Percentiles rank a stretch among this genome's conserved stretches.
phyloP scores from a whole-genome alignment of 2,888 invertebrate species.

The Stenoptilia bipunctidactyla region DNA sequence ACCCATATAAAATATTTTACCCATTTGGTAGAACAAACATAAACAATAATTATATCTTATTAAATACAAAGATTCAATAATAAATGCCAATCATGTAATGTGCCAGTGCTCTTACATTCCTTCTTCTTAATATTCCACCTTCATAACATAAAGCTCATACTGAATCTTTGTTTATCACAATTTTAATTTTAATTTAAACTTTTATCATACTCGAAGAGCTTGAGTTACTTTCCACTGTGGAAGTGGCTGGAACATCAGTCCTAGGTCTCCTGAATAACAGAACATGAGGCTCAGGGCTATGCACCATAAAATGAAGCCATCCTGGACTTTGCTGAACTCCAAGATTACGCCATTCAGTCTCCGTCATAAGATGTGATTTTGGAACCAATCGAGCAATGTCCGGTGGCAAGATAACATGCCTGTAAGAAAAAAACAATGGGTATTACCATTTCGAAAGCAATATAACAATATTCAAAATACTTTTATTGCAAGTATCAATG shows the following conservation, averaged over 20 bases:
- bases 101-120: too few relatives aligned
- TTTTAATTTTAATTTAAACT: background rate
- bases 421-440: constrained; percentile 40
- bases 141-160: background rate
- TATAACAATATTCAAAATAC: background rate
- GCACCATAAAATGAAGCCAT: constrained; percentile 89
- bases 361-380: constrained; percentile 91
- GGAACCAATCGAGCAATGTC: constrained; percentile 89
- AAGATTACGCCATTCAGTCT: constrained; percentile 94
- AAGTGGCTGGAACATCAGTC: background rate
- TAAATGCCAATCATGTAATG: too few relatives aligned
- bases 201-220: background rate
- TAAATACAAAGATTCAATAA: too few relatives aligned
- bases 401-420: constrained; percentile 91
- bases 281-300: constrained; percentile 92
- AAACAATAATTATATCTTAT: background rate
- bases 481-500: background rate
- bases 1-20: background rate
- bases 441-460: too few relatives aligned
- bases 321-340: constrained; percentile 95
- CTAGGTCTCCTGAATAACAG: constrained; percentile 80
- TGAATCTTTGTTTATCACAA: background rate
- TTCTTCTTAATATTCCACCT: background rate
- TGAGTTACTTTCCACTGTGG: background rate
- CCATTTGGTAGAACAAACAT: background rate